These are phyloP conservation scores for Temnothorax longispinosus DNA, from an alignment of 1,140 invertebrate genomes.

Conservation along the genomic window DNA sequence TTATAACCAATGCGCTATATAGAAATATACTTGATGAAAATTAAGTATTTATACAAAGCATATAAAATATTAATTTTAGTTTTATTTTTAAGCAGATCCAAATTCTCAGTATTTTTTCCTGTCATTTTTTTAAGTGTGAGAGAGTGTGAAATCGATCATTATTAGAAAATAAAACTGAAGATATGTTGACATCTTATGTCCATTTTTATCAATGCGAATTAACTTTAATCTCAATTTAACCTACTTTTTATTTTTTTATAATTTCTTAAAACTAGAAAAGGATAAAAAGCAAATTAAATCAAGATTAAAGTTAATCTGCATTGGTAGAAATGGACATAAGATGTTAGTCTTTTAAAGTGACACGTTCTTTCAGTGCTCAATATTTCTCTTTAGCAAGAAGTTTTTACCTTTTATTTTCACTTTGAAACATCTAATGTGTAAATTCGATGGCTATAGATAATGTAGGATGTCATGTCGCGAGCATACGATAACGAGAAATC, in stretches of 20 bases:
- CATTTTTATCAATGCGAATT: too few species aligned
- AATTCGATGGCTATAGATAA: slow-evolving; percentile 9
- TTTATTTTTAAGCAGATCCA: not conserved
- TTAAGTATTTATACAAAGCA: not conserved
- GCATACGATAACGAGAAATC: slow-evolving; percentile 36
- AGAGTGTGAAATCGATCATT: not conserved
- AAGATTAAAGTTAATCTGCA: too few species aligned
- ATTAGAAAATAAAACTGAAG: not conserved
- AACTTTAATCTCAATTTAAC: too few species aligned
- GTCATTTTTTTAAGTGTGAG: not conserved
- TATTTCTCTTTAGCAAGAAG: not conserved
- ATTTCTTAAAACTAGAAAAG: too few species aligned
- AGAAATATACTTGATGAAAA: not conserved
- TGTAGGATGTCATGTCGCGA: not conserved
- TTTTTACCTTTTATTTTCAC: not conserved
- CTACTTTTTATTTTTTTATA: too few species aligned
- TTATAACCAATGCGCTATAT: not conserved
- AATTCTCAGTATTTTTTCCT: not conserved
- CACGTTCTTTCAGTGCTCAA: not conserved
- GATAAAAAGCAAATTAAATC: too few species aligned
- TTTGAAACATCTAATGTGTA: not conserved
- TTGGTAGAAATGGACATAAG: too few species aligned
- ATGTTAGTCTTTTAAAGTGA: not conserved
- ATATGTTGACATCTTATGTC: not conserved
- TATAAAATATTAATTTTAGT: not conserved